Evolutionary conservation across 2,888 invertebrate species (phyloP).

Genomic region (Steinernema hermaphroditum): DNA sequence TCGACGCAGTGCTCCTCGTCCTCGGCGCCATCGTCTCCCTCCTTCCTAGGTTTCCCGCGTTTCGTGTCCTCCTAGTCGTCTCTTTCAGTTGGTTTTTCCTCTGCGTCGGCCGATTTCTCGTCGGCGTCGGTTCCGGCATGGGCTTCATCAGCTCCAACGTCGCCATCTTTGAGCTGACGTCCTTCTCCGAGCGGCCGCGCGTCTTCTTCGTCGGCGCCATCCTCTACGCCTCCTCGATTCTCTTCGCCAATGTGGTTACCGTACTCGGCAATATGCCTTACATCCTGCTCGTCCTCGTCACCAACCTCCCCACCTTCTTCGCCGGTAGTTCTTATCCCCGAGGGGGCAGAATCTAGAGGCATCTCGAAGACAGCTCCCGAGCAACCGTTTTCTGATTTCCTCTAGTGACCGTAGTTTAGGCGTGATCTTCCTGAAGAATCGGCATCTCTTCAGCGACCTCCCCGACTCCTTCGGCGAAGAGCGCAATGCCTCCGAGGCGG

Average conservation of each 20-base stretch:
- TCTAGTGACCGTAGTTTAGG: too few species aligned
- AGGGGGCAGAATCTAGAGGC: too few species aligned
- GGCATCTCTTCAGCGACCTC: background rate
- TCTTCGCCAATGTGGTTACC: slow-evolving; percentile 32
- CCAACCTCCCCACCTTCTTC: slow-evolving; percentile 22
- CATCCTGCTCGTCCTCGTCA: slow-evolving; percentile 12
- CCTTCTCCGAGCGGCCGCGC: slow-evolving; percentile 31
- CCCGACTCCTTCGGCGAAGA: slow-evolving; percentile 10
- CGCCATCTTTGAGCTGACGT: slow-evolving; percentile 34
- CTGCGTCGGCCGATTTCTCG: slow-evolving; percentile 35
- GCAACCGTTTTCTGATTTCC: too few species aligned
- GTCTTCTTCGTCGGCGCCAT: slow-evolving; percentile 35
- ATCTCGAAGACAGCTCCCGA: too few species aligned
- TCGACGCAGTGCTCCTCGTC: slow-evolving; percentile 29
- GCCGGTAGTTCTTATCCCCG: slow-evolving; percentile 8
- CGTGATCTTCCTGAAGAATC: slow-evolving; percentile 12
- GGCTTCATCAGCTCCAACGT: slow-evolving; percentile 36
- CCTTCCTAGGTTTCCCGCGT: background rate
- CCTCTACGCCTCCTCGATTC: slow-evolving; percentile 31
- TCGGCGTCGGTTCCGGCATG: slow-evolving; percentile 37
- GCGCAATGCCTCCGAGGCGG: background rate
- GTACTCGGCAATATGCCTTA: slow-evolving; percentile 21
- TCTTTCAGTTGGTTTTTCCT: slow-evolving; percentile 33
- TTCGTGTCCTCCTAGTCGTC: too few species aligned
- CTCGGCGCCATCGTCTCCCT: slow-evolving; percentile 8